Conservation (phyloP, 2,113 vertebrate genomes). For the Myocastor coypus region DNA sequence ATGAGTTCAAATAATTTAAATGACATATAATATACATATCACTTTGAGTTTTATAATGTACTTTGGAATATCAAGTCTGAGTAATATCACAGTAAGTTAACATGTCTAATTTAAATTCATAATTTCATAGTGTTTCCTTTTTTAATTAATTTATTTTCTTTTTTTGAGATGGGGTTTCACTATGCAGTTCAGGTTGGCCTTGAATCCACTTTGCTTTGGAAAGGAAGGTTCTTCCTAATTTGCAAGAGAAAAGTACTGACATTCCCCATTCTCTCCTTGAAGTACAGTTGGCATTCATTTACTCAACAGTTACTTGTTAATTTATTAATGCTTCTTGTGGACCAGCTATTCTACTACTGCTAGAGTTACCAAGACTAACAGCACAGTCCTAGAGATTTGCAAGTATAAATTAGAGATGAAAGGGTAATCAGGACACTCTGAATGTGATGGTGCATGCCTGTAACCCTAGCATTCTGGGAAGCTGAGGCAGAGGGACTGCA, state of each 20-base stretch:
- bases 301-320: background rate
- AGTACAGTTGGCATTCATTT: background rate
- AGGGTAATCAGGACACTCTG: background rate
- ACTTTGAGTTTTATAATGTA: constrained; percentile 54
- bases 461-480: background rate
- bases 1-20: constrained; percentile 57
- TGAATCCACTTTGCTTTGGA: background rate
- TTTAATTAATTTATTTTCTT: background rate
- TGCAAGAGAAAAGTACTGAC: background rate
- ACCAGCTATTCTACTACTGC: background rate
- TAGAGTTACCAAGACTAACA: background rate
- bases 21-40: constrained; percentile 11
- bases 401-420: constrained; percentile 1
- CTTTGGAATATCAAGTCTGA: background rate
- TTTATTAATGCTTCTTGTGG: background rate
- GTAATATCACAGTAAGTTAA: constrained; percentile 15
- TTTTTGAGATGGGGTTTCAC: background rate
- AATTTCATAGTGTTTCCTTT: background rate
- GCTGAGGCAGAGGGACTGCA: background rate
- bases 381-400: background rate
- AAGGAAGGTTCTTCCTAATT: background rate
- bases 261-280: background rate
- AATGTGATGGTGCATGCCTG: background rate
- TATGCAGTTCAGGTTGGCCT: background rate
- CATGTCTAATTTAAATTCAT: background rate